Conservation (phyloP, 2,888 invertebrate species). For the Tachina lurida region DNA sequence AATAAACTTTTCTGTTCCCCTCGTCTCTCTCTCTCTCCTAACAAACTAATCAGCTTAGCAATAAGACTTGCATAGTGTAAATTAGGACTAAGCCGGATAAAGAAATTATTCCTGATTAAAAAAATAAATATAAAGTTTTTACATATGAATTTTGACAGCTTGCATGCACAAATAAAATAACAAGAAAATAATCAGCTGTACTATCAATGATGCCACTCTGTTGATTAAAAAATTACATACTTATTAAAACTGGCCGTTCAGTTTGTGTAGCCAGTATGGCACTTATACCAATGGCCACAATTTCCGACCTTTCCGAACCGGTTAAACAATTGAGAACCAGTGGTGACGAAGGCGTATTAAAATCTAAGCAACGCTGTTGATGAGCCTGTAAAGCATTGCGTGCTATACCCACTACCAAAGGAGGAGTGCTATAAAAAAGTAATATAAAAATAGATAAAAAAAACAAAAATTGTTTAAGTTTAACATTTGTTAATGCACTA, state of each 20-base stretch:
- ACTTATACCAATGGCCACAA: constrained; percentile 81
- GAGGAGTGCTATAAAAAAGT: constrained; percentile 76
- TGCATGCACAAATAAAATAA: too few species aligned
- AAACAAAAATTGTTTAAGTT: not conserved
- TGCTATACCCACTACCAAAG: constrained; percentile 81
- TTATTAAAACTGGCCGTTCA: constrained; percentile 81
- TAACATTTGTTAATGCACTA: too few species aligned
- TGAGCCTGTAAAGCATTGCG: constrained; percentile 80
- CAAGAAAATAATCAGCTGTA: too few species aligned
- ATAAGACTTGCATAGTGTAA: too few species aligned
- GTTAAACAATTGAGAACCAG: constrained; percentile 82
- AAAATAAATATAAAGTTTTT: too few species aligned
- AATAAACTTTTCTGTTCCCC: too few species aligned
- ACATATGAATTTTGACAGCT: too few species aligned
- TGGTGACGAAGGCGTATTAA: constrained; percentile 78
- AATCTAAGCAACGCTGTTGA: constrained; percentile 79
- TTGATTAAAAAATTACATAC: constrained; percentile 73
- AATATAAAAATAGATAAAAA: not conserved
- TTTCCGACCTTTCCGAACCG: constrained; percentile 82
- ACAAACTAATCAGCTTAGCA: too few species aligned
- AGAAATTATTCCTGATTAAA: too few species aligned
- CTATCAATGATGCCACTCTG: too few species aligned
- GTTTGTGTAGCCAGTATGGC: constrained; percentile 81
- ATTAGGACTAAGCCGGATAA: too few species aligned
- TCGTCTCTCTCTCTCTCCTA: too few species aligned